phyloP scores from a whole-genome alignment of 2,113 vertebrate genomes.

The Phyllostomus discolor region DNA sequence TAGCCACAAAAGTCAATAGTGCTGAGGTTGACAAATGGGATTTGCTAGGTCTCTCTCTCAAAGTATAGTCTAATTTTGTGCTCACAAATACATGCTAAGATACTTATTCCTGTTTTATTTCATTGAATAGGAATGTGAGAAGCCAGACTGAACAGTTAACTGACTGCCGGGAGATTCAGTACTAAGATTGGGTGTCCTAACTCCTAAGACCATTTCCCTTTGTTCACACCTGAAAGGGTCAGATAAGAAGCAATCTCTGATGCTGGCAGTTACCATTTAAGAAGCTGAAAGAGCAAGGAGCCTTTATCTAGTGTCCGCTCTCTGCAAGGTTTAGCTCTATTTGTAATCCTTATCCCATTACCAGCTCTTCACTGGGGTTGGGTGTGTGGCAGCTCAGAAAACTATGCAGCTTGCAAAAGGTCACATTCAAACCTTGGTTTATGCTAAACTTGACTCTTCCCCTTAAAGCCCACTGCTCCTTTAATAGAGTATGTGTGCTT shows the following conservation, averaged over 20 bases:
- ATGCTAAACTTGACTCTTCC: background rate
- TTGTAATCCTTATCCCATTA: background rate
- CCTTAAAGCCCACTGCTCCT: background rate
- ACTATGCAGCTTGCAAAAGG: background rate
- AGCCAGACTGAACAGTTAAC: background rate
- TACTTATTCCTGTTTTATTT: background rate
- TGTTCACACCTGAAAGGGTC: background rate
- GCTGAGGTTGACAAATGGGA: background rate
- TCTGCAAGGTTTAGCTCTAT: background rate
- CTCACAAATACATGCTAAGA: background rate
- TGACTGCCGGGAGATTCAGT: background rate
- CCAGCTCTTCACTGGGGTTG: background rate
- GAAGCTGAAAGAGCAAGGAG: background rate
- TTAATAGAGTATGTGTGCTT: background rate
- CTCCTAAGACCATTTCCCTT: background rate
- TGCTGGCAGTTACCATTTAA: background rate
- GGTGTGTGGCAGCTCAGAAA: background rate
- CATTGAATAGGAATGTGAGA: background rate
- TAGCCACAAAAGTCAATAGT: background rate
- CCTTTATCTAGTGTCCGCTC: rapidly evolving
- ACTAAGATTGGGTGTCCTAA: background rate
- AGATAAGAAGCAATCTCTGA: background rate
- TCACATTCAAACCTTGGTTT: background rate
- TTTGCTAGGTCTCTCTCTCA: background rate
- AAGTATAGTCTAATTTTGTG: background rate